Evolutionary conservation across 2,797 vertebrate species (phyloP).

Genomic region (Hoplostethus mediterraneus): DNA sequence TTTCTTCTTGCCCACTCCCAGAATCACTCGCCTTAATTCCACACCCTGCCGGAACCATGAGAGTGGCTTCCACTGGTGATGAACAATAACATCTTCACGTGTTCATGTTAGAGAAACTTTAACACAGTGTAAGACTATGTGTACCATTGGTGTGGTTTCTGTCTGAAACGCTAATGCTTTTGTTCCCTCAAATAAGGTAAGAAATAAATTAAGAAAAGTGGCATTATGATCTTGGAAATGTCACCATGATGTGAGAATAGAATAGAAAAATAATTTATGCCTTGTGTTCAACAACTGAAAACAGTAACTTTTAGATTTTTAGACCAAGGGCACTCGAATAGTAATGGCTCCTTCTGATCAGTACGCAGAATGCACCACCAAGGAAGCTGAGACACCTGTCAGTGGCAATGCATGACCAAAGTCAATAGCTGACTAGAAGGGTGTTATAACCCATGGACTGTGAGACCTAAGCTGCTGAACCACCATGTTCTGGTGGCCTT

Average conservation of each 20-base stretch:
- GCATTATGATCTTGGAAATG: constrained; percentile 5
- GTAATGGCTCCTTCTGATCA: constrained; percentile 61
- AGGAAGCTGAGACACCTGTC: constrained; percentile 73
- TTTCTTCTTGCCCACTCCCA: too few species aligned
- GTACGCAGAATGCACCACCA: constrained; percentile 60
- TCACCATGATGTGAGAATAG: constrained; percentile 6
- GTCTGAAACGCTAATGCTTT: background rate
- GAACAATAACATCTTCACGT: background rate
- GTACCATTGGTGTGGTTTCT: background rate
- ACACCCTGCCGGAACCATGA: background rate
- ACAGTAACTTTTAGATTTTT: constrained; percentile 36
- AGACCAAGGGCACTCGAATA: constrained; percentile 64
- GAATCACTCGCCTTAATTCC: too few species aligned
- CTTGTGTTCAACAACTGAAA: constrained; percentile 16
- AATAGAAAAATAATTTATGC: constrained; percentile 15
- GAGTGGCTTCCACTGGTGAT: background rate
- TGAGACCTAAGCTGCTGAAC: constrained; percentile 54
- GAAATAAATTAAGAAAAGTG: background rate
- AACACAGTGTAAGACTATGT: background rate
- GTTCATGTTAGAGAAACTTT: background rate
- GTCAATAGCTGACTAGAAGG: constrained; percentile 43
- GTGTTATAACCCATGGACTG: constrained; percentile 48
- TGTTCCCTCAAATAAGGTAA: background rate
- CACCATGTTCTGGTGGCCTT: constrained; percentile 74
- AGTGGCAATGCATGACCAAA: constrained; percentile 46